These are phyloP conservation scores for Saccopteryx bilineata DNA, from an alignment of 2,113 vertebrate genomes.

Conservation along the genomic window DNA sequence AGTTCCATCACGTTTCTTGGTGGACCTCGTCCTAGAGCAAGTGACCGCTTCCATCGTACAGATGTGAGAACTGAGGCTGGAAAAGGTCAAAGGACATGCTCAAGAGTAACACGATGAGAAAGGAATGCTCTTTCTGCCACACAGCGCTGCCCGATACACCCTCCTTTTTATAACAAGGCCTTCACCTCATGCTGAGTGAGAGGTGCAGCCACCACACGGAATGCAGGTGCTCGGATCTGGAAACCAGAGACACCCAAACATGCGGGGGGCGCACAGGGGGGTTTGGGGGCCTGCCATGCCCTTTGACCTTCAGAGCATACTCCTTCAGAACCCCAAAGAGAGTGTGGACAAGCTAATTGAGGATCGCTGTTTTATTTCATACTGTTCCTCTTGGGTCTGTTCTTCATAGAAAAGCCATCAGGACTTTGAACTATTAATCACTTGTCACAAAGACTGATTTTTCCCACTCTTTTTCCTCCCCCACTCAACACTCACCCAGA, in stretches of 20 bases:
- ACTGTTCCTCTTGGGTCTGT: constrained; percentile 58
- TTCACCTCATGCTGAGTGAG: neutral
- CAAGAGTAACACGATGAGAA: too few species aligned
- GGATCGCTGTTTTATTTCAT: constrained; percentile 70
- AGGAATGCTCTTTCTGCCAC: too few species aligned
- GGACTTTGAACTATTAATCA: constrained; percentile 76
- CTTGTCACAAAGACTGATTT: constrained; percentile 64
- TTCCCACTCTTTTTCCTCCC: neutral
- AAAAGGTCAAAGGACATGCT: neutral
- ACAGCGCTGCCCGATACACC: accelerated
- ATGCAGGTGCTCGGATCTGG: neutral
- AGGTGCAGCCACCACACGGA: neutral
- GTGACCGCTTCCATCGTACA: neutral
- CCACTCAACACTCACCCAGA: neutral
- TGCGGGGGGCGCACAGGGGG: neutral
- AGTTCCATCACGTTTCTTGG: neutral
- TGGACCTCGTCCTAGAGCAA: neutral
- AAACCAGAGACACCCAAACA: constrained; percentile 45
- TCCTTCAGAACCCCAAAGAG: constrained; percentile 36
- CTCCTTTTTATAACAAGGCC: neutral
- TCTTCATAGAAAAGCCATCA: constrained; percentile 71
- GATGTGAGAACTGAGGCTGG: neutral
- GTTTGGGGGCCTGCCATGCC: neutral
- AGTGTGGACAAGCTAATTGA: constrained; percentile 73
- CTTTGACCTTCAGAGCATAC: neutral